Evolutionary conservation across 2,888 invertebrate species (phyloP).

Genomic region (Conops quadrifasciatus): DNA sequence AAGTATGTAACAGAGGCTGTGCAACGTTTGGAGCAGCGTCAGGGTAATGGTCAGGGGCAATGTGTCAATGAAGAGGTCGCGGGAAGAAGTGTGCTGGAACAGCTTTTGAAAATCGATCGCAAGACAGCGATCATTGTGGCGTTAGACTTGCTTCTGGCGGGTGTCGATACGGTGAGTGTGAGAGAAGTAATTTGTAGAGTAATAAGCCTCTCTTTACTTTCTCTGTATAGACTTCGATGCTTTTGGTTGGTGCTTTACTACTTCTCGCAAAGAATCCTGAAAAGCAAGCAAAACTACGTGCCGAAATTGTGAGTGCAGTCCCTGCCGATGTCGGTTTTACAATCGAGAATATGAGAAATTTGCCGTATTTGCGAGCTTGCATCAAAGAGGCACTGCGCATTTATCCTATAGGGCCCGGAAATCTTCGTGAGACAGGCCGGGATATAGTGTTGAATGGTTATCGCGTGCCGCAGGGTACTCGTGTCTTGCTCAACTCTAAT

Average conservation of each 20-base stretch:
- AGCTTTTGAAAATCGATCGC: slow-evolving; percentile 70
- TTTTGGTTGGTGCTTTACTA: slow-evolving; percentile 52
- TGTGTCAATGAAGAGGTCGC: slow-evolving; percentile 38
- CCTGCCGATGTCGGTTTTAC: slow-evolving; percentile 62
- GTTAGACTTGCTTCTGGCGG: slow-evolving; percentile 76
- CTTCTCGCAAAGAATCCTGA: slow-evolving; percentile 71
- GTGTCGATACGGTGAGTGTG: slow-evolving; percentile 74
- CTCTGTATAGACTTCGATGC: slow-evolving; percentile 55
- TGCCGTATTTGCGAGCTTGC: slow-evolving; percentile 76
- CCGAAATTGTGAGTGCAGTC: slow-evolving; percentile 67
- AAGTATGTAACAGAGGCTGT: slow-evolving; percentile 63
- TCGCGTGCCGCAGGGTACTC: slow-evolving; percentile 72
- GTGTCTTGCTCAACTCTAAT: slow-evolving; percentile 79
- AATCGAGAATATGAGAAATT: slow-evolving; percentile 64
- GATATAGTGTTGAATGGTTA: slow-evolving; percentile 74
- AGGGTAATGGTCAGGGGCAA: neutral
- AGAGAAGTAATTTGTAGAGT: slow-evolving; percentile 42
- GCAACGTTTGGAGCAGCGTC: slow-evolving; percentile 44
- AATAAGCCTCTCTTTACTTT: neutral
- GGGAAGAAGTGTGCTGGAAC: slow-evolving; percentile 70
- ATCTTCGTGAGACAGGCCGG: slow-evolving; percentile 68
- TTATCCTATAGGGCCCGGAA: slow-evolving; percentile 71
- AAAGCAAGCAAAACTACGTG: slow-evolving; percentile 72
- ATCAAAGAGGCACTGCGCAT: slow-evolving; percentile 77
- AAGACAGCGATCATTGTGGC: slow-evolving; percentile 74